phyloP scores from a whole-genome alignment of 2,113 vertebrate genomes.

The Cnemophilus loriae region DNA sequence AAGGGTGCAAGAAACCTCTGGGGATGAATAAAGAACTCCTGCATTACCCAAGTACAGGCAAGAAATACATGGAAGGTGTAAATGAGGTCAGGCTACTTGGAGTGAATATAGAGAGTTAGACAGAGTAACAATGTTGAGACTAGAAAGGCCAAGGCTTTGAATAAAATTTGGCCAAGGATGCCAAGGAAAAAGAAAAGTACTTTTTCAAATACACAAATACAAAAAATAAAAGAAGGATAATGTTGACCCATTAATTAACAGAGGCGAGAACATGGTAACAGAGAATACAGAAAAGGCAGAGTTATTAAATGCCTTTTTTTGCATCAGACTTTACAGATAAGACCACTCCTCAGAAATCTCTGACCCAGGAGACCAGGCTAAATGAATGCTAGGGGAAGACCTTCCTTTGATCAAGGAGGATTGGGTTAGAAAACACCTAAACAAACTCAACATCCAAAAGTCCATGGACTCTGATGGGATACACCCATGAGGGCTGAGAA shows the following conservation, averaged over 20 bases:
- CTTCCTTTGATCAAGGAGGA: neutral
- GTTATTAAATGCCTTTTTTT: neutral
- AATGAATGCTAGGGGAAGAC: neutral
- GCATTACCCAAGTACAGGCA: neutral
- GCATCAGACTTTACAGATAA: neutral
- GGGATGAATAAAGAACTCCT: neutral
- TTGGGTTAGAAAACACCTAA: neutral
- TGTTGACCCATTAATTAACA: neutral
- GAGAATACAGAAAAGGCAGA: neutral
- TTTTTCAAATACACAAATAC: neutral
- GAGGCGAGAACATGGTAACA: neutral
- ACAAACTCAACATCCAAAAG: neutral
- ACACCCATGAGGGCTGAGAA: neutral
- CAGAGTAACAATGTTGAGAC: neutral
- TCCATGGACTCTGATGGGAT: no score
- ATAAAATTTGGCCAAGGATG: neutral
- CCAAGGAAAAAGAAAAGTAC: neutral
- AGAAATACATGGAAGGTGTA: neutral
- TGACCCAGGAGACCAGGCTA: neutral
- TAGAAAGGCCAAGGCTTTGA: neutral
- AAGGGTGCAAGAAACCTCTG: neutral
- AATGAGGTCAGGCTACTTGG: neutral
- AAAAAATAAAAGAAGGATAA: neutral
- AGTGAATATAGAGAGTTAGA: neutral
- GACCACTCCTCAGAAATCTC: neutral